A percentile compares a stretch with the other conserved stretches of the same genome.
Conservation (phyloP, 2,888 invertebrate species). For the Ypsolopha scabrella region DNA sequence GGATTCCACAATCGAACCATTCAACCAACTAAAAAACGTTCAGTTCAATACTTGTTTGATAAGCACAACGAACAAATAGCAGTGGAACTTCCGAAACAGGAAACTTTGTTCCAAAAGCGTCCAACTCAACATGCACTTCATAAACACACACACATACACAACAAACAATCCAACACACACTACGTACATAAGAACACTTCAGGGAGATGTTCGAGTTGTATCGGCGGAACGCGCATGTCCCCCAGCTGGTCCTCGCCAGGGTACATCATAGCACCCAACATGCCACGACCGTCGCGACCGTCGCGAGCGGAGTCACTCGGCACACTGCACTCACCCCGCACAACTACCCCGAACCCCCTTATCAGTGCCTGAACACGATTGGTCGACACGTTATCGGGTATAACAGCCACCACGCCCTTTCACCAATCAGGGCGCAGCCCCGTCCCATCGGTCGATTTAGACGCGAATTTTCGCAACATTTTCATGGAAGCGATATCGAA, state of each 20-base stretch:
- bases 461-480: conserved; percentile 48
- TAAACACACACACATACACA: conserved; percentile 3
- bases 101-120: too few relatives aligned
- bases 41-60: too few relatives aligned
- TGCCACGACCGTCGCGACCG: conserved; percentile 51
- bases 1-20: too few relatives aligned
- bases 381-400: conserved; percentile 40
- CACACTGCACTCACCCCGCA: conserved; percentile 54
- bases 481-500: conserved; percentile 46
- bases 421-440: conserved; percentile 41
- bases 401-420: conserved; percentile 61
- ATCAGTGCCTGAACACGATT: conserved; percentile 43
- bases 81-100: too few relatives aligned
- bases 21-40: too few relatives aligned
- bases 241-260: conserved; percentile 53
- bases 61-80: too few relatives aligned
- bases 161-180: conserved; percentile 5
- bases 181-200: conserved; percentile 81
- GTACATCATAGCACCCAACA: conserved; percentile 68
- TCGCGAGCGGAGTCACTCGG: conserved; percentile 40
- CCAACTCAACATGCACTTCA: too few relatives aligned
- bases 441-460: conserved; percentile 58
- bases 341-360: conserved; percentile 60
- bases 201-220: conserved; percentile 79
- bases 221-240: conserved; percentile 78